Base-by-base conservation (phyloP, 2,113 vertebrate species). In the Pimephales promelas region DNA sequence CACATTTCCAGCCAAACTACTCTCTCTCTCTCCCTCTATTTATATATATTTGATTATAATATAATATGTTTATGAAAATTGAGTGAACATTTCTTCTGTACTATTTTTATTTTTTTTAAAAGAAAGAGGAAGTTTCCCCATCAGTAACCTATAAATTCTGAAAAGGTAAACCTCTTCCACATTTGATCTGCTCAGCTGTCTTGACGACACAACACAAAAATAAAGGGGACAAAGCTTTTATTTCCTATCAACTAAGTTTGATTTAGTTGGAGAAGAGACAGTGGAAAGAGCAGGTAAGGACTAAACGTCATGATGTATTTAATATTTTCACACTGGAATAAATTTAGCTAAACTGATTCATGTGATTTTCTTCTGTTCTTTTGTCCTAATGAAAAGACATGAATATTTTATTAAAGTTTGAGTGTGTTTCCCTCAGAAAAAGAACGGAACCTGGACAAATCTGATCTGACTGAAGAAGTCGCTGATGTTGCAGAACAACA, bases 211-310 rank as follows among this genome's bases (percentile, higher is more conserved):
- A 52, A 20, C 16, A 7, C 5, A 52, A 52, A 52, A 52, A 18
- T 52, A 20, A 6, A 20, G 14, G 10, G 56, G 56, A 24, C 22
- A 24, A 10, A 24, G 22, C 0, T 24, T 59, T 59, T 10, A 59
- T 59, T 59, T 24, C n/a, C n/a, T 24, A 5, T 59, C n/a, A 59
- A 24, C 24, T 26, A 24, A n/a, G 22, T 24, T 59, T 59, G 22
- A 59, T 20, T 10, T 11, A 24, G n/a, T 24, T 59, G 24, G 1
- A 43, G 4, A 40, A 24, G 3, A 43, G 10, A 36, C 52, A 54
- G 52, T 54, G 52, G 49, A 54, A 54, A 54, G 18, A 54, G 14
- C 52, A 57, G 75, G 75, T 61, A 78, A 78, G 75, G 24, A 43
- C 22, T 2, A 61, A 61, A 59, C n/a, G 3, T 26, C 4, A 24